phyloP scores from a whole-genome alignment of 1,140 invertebrate species.

The Leptinotarsa lineolata region DNA sequence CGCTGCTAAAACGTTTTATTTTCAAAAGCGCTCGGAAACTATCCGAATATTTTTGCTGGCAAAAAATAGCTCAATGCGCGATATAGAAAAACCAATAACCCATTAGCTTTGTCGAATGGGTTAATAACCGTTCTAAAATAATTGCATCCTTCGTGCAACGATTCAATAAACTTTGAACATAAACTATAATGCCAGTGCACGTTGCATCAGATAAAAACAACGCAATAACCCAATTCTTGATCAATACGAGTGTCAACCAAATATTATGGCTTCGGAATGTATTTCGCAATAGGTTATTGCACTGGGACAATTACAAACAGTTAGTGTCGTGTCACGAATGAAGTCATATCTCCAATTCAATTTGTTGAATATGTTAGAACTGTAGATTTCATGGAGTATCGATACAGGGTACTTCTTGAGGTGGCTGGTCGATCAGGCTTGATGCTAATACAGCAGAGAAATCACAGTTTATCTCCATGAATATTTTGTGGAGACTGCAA shows the following conservation, averaged over 20 bases:
- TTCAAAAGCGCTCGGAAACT: not conserved
- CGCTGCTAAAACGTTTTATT: not conserved
- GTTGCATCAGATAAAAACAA: slow-evolving; percentile 6
- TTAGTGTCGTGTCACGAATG: too few relatives aligned
- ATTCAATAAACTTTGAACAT: slow-evolving; percentile 3
- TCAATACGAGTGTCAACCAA: not conserved
- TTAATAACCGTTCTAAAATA: slow-evolving; percentile 9
- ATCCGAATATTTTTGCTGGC: not conserved
- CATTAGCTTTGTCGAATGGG: not conserved
- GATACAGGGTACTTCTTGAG: too few relatives aligned
- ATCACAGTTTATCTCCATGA: too few relatives aligned
- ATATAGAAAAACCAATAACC: slow-evolving; percentile 5
- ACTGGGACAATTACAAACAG: too few relatives aligned
- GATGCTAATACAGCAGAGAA: too few relatives aligned
- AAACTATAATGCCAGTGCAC: not conserved
- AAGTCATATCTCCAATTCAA: too few relatives aligned
- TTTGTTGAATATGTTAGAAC: too few relatives aligned
- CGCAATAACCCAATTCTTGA: slow-evolving; percentile 2
- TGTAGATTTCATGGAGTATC: too few relatives aligned
- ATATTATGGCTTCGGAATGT: too few relatives aligned
- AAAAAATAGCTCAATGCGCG: not conserved
- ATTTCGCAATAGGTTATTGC: too few relatives aligned
- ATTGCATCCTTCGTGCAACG: slow-evolving; percentile 7
- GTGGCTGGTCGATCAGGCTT: too few relatives aligned
- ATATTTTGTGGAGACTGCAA: too few relatives aligned